A percentile compares a stretch with the other conserved stretches of the same genome.
Conservation (phyloP, 2,797 vertebrate species). For the Molossus molossus region DNA sequence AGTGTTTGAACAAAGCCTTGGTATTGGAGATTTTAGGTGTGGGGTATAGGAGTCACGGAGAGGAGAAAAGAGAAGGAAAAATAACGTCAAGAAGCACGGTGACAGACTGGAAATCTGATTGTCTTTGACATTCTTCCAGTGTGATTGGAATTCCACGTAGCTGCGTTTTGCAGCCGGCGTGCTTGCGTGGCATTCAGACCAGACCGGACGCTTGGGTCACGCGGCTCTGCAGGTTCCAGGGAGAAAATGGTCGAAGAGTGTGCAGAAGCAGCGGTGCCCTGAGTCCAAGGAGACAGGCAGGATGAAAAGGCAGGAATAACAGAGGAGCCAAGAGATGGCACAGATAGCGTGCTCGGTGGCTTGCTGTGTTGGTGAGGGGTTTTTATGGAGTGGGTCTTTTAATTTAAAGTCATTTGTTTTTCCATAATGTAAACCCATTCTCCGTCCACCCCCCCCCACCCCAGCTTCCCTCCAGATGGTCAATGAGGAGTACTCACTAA, state of each 20-base stretch:
- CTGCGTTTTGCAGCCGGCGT: background rate
- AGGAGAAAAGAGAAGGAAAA: background rate
- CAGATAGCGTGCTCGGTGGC: accelerated
- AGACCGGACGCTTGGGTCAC: too few relatives aligned
- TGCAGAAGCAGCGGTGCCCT: background rate
- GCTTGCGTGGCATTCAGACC: background rate
- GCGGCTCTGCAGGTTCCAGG: too few relatives aligned
- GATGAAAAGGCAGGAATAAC: accelerated
- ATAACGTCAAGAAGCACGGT: background rate
- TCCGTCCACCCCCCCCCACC: background rate
- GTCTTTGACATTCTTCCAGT: background rate
- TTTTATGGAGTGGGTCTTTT: background rate
- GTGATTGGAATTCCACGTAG: background rate
- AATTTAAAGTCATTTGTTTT: constrained; percentile 7
- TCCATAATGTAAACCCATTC: background rate
- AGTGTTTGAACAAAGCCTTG: background rate
- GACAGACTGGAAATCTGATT: background rate
- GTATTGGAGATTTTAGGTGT: background rate
- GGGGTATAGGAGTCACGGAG: background rate
- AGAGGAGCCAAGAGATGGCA: background rate
- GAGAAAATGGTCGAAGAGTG: background rate
- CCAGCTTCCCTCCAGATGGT: background rate
- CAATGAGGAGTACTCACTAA: accelerated
- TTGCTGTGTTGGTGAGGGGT: too few relatives aligned
- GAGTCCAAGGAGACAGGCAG: background rate